A percentile compares a stretch with the other conserved stretches of the same genome.
Evolutionary conservation across 1,140 invertebrate species (phyloP).

Genomic region (Bombus superbus): DNA sequence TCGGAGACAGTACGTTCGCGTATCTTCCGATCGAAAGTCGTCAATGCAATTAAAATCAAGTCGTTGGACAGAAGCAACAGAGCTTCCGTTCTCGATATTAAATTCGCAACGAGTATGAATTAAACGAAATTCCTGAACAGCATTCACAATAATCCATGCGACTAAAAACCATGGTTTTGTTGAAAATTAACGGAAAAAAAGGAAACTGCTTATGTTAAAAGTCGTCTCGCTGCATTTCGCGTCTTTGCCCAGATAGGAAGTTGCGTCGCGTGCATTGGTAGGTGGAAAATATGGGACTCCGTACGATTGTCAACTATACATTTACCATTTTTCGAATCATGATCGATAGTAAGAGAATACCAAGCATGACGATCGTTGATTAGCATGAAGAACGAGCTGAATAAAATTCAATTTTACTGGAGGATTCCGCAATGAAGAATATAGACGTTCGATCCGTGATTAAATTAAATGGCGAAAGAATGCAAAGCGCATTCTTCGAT

Average conservation of each 20-base stretch:
- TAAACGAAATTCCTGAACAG: slow-evolving; percentile 12
- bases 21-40: neutral
- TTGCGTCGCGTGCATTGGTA: too few species aligned
- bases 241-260: too few species aligned
- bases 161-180: neutral
- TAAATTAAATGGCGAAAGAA: slow-evolving; percentile 35
- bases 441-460: slow-evolving; percentile 6
- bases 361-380: neutral
- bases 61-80: neutral
- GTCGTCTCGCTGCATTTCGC: neutral
- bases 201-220: slow-evolving; percentile 3
- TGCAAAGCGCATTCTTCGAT: slow-evolving; percentile 7
- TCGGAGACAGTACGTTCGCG: neutral
- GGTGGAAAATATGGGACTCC: too few species aligned
- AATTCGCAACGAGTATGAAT: neutral
- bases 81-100: slow-evolving; percentile 15
- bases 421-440: neutral
- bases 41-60: neutral
- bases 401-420: slow-evolving; percentile 5
- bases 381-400: neutral
- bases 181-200: too few species aligned
- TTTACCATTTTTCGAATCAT: too few species aligned
- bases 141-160: neutral
- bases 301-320: too few species aligned
- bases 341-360: too few species aligned